These are phyloP conservation scores for Plebejus argus DNA, from an alignment of 2,888 invertebrate genomes.

Conservation along the genomic window DNA sequence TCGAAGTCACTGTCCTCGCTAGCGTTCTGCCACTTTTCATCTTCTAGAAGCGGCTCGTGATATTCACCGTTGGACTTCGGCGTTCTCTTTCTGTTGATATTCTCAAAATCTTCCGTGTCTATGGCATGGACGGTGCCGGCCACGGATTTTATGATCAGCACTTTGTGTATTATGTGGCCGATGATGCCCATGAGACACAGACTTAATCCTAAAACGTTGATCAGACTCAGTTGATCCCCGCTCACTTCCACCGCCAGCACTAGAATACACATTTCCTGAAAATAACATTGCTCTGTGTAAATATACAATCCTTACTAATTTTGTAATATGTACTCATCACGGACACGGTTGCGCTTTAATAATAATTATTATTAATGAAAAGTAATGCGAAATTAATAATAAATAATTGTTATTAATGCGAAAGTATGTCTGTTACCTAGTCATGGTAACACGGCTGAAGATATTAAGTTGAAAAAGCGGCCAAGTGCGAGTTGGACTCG, in stretches of 20 bases:
- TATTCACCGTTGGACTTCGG: slow-evolving; percentile 52
- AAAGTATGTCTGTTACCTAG: no score
- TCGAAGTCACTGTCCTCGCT: slow-evolving; percentile 75
- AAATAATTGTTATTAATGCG: no score
- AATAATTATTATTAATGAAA: no score
- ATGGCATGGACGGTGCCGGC: slow-evolving; percentile 57
- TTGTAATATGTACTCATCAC: no score
- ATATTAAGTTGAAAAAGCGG: no score
- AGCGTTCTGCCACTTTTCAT: slow-evolving; percentile 53
- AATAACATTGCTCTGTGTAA: slow-evolving; percentile 40
- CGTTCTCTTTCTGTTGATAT: slow-evolving; percentile 44
- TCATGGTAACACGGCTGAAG: no score
- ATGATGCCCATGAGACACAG: slow-evolving; percentile 94
- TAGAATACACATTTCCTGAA: slow-evolving; percentile 95
- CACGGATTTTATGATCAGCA: slow-evolving; percentile 60
- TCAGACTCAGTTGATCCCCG: slow-evolving; percentile 89
- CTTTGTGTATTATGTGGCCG: slow-evolving; percentile 90
- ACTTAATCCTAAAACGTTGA: slow-evolving; percentile 92
- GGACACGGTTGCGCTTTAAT: no score
- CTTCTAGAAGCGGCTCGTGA: slow-evolving; percentile 60
- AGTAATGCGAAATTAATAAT: no score
- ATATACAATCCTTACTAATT: no score
- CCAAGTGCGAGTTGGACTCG: no score
- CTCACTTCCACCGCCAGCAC: slow-evolving; percentile 92
- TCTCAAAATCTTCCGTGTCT: slow-evolving; percentile 55